phyloP scores from a whole-genome alignment of 2,888 invertebrate species.

The Hoplodrina ambigua region DNA sequence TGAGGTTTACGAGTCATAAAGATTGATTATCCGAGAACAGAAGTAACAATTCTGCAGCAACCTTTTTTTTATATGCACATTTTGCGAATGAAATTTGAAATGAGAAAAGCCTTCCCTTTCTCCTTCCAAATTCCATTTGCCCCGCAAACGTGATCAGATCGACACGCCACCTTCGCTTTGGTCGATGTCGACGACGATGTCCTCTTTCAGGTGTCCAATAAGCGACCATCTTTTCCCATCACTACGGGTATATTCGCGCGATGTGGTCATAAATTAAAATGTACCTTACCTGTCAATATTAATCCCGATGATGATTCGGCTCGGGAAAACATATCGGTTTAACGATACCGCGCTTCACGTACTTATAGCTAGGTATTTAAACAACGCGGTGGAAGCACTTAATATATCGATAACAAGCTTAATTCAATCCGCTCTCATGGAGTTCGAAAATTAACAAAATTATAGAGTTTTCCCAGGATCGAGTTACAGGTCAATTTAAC shows the following conservation, averaged over 20 bases:
- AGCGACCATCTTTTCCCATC: no score
- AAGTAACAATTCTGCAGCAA: no score
- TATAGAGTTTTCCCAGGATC: neutral
- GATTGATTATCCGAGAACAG: neutral
- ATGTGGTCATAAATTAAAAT: neutral
- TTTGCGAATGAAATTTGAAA: neutral
- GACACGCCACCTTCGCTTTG: no score
- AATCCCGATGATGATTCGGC: slow-evolving; percentile 17
- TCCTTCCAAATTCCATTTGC: no score
- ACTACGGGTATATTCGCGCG: no score
- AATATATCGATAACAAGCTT: slow-evolving; percentile 45
- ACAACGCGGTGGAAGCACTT: slow-evolving; percentile 33
- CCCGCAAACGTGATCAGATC: no score
- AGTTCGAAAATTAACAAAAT: slow-evolving; percentile 27
- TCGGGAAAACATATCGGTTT: slow-evolving; percentile 23
- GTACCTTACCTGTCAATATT: slow-evolving; percentile 1
- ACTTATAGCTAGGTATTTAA: slow-evolving; percentile 10
- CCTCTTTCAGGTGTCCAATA: no score
- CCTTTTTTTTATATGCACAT: neutral
- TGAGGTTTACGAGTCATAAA: neutral
- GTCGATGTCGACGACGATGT: no score
- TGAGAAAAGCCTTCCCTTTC: no score
- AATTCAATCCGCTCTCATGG: slow-evolving; percentile 26
- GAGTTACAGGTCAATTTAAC: neutral
- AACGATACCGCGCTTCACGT: slow-evolving; percentile 9